Evolutionary conservation across 2,113 vertebrate species (phyloP), one percentile per base, ranked within the genome.

Genomic region (Abramis brama): DNA sequence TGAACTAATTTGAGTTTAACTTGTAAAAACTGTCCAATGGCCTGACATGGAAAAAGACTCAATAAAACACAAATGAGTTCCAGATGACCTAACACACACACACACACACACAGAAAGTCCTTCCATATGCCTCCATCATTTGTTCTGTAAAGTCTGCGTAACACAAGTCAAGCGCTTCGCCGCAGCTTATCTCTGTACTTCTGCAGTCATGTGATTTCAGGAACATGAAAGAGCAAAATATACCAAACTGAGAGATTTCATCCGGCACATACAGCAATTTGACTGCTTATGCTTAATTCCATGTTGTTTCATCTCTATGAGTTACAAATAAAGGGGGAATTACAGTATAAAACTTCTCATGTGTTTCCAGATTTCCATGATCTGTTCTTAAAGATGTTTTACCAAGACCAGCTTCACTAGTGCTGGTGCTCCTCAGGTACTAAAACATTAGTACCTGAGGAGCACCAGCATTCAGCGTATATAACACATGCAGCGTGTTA

Each of bases 1-100:
- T 78, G 52, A 78, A 59, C 76, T 59, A 55, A 78, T 78, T 59
- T 78, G 36, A 64, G 79, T 64, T 66, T 80, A 64, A 66, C 79
- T 25, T 64, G n/a, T 80, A 21, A 80, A 64, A 80, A 66, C 79
- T 47, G n/a, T 75, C 71, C 71, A 75, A 43, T 50, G 71, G 71
- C 71, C 71, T 75, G 71, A 64, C 79, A 27, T 64, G 39, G 39
- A 64, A 64, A 64, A 47, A 15, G 59, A 45, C 43, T 80, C 15
- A 64, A 64, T 80, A 64, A 45, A 80, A 21, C n/a, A 27, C 4
- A 80, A 66, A 80, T 47, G 39, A 80, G 39, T 47, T 64, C 79
- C 79, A 80, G 79, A 80, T 80, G 79, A 80, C 59, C 71, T 15
- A 47, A 50, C 47, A 50, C 47, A 71, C 70, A 76, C 43, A 66